A percentile compares a stretch with the other conserved stretches of the same genome.
Evolutionary conservation across 2,797 vertebrate species (phyloP).

Genomic region (Tolypeutes matacus): DNA sequence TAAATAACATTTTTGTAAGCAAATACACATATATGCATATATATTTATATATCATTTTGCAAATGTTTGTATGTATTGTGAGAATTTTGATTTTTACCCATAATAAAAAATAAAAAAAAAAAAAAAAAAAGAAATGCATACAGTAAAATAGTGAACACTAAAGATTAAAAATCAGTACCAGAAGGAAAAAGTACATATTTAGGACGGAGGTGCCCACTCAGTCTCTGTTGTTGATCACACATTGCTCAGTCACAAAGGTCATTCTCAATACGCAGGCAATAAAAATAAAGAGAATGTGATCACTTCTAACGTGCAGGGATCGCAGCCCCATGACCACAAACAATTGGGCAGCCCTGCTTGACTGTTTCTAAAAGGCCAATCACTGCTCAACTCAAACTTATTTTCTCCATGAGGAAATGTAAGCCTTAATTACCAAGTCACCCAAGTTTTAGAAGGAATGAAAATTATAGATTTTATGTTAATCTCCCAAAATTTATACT

Average conservation of each 20-base stretch:
- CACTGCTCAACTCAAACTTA: background rate
- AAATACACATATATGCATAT: too few species aligned
- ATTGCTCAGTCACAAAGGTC: background rate
- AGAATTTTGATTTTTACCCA: too few species aligned
- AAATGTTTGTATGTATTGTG: too few species aligned
- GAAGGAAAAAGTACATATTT: background rate
- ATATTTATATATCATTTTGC: too few species aligned
- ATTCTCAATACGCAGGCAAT: background rate
- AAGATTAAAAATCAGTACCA: conserved; percentile 14
- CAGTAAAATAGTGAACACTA: background rate
- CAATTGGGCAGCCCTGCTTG: background rate
- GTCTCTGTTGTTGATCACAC: background rate
- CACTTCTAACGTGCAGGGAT: background rate
- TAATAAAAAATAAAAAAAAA: too few species aligned
- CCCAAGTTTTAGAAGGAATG: background rate
- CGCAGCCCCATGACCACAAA: background rate
- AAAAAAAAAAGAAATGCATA: conserved; percentile 11
- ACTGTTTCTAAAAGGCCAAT: background rate
- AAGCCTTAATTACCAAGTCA: background rate
- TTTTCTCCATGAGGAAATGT: conserved; percentile 5
- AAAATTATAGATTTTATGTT: background rate
- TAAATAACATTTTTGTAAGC: too few species aligned
- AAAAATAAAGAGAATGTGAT: background rate
- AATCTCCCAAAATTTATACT: background rate
- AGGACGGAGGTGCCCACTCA: background rate